phyloP scores from a whole-genome alignment of 2,113 vertebrate genomes.

The Dermatemys mawii region DNA sequence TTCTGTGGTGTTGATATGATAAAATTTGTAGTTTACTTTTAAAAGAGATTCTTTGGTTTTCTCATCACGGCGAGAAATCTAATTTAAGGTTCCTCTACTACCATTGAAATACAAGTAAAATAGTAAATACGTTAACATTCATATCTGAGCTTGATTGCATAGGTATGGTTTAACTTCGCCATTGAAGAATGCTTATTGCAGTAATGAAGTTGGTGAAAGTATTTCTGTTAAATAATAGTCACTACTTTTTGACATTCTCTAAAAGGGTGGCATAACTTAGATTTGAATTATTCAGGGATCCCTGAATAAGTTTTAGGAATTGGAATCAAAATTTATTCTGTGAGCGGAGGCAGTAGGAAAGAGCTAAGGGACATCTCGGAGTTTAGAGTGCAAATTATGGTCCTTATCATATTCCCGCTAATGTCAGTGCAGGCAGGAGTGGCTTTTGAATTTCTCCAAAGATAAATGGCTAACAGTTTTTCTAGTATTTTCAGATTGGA shows the following conservation, averaged over 20 bases:
- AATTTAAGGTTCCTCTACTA: rapidly evolving
- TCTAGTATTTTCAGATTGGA: rapidly evolving
- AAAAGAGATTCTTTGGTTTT: neutral
- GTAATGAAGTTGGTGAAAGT: constrained; percentile 23
- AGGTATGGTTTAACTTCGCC: neutral
- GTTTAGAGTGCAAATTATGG: neutral
- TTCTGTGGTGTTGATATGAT: rapidly evolving
- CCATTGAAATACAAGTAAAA: neutral
- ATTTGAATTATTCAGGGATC: constrained; percentile 30
- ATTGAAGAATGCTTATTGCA: neutral
- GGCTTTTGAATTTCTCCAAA: neutral
- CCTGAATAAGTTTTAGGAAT: neutral
- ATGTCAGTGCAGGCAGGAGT: rapidly evolving
- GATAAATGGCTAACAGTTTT: neutral
- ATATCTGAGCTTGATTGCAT: neutral
- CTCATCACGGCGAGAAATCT: neutral
- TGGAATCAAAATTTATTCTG: neutral
- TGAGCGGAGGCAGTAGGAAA: neutral
- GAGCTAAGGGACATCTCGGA: neutral
- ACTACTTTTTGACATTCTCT: neutral
- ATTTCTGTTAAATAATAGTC: neutral
- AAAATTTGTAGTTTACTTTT: rapidly evolving
- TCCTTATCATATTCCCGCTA: neutral
- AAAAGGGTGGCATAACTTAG: constrained; percentile 10
- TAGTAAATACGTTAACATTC: neutral